Evolutionary conservation across 2,888 invertebrate genomes (phyloP), one percentile per base, ranked within the genome.

Genomic region (Serripes groenlandicus): DNA sequence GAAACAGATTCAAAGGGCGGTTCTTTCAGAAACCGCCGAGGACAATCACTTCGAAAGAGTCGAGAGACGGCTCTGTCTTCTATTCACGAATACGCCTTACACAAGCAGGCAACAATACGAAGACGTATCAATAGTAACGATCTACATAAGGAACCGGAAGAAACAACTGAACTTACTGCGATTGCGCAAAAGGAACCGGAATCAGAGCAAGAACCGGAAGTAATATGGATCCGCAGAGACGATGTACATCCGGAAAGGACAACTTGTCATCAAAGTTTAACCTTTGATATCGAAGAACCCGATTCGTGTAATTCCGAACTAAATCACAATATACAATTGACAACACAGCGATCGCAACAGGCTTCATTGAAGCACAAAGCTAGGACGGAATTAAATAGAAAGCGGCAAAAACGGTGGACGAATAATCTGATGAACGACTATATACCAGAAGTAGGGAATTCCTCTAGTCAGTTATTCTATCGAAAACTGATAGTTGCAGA

Each of bases 401-500:
- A 60, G 9, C 23, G 30, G 26, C 28, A 35, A 21, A 52, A 49
- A 23, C 42, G 54, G 34, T 49, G 75, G 21, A 49, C 58, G 28
- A 73, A 70, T 37, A 79, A 77, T 34, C 42, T 74, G 15, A 28
- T 54, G n/a, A 72, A 72, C n/a, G 62, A 77, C 21, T 81, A 69
- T 35, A 69, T 34, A 26, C 77, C 77, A 3, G 75, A 78, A 37
- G 78, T 74, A 37, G 84, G 84, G 11, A 78, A 85, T 74, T 73
- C 78, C 23, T 81, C 81, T 28, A 85, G 78, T 42, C 83, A 88
- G 58, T 64, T 90, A 11, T 83, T 83, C 62, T 82, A 75, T 37
- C 77, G 90, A 54, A 92, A 91, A 75, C 71, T 90, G 58, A 90
- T 93, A 58, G 89, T 94, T 28, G 93, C 92, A 0, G 93, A 94